Percentiles rank a stretch among this genome's conserved stretches.
These are phyloP conservation scores for Parotocinclus haroldoi DNA, from an alignment of 2,797 vertebrate genomes.

Conservation along the genomic window DNA sequence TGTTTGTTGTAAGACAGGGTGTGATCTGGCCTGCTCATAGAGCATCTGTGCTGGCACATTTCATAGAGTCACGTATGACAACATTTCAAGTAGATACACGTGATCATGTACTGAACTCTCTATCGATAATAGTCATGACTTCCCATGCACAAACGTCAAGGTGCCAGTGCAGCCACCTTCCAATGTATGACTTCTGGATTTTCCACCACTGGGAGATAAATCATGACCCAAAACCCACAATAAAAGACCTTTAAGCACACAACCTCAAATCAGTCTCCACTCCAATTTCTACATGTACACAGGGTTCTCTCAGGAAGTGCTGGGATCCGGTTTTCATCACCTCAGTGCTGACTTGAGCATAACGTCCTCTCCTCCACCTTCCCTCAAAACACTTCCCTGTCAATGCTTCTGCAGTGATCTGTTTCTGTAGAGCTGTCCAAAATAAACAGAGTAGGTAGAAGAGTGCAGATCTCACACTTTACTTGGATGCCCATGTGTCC, in stretches of 20 bases:
- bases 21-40: conserved; percentile 9
- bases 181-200: conserved; percentile 14
- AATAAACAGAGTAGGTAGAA: conserved; percentile 29
- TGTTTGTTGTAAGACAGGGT: conserved; percentile 19
- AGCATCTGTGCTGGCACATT: conserved; percentile 18
- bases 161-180: too few species aligned
- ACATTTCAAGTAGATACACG: conserved; percentile 3
- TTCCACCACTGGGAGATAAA: conserved; percentile 5
- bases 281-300: neutral
- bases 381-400: conserved; percentile 8
- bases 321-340: conserved; percentile 22
- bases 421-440: conserved; percentile 35
- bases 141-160: neutral
- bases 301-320: conserved; percentile 16
- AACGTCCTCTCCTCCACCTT: conserved; percentile 17
- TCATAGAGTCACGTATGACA: neutral
- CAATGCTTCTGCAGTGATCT: conserved; percentile 21
- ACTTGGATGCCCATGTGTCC: neutral
- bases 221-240: neutral
- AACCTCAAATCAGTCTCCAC: neutral
- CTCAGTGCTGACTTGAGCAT: conserved; percentile 39
- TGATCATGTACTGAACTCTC: too few species aligned
- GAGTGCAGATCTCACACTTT: conserved; percentile 21
- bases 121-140: too few species aligned
- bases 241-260: neutral